Percentiles rank a stretch among this genome's conserved stretches.
phyloP scores from a whole-genome alignment of 2,888 invertebrate genomes.

The Litoditis marina region DNA sequence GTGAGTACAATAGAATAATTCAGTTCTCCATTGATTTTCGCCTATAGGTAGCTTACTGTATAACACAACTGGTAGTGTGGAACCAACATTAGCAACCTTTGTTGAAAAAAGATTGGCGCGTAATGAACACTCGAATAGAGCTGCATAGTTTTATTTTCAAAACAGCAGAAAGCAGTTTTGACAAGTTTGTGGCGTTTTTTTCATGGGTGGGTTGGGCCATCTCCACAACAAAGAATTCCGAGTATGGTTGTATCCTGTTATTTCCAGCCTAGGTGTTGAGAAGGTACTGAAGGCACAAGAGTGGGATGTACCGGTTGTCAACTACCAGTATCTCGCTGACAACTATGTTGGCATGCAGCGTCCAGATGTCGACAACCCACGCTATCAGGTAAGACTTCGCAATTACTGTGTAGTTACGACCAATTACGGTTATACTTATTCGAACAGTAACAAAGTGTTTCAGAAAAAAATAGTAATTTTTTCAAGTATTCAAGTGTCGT shows the following conservation, averaged over 20 bases:
- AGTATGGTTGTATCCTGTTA: background rate
- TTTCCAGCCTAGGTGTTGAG: conserved; percentile 57
- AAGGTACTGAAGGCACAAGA: conserved; percentile 86
- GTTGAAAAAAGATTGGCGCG: too few relatives aligned
- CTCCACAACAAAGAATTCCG: background rate
- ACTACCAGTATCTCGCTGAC: conserved; percentile 63
- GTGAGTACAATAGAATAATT: conserved; percentile 55
- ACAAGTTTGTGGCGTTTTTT: too few relatives aligned
- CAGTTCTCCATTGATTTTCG: background rate
- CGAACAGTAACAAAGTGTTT: background rate
- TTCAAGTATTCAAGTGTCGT: too few relatives aligned
- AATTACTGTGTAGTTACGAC: too few relatives aligned
- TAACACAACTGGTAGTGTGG: background rate
- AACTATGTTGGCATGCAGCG: conserved; percentile 33
- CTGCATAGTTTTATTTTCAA: too few relatives aligned
- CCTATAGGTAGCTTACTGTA: background rate
- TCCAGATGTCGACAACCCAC: conserved; percentile 23
- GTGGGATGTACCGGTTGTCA: conserved; percentile 86
- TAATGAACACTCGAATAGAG: too few relatives aligned
- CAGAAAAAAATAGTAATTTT: too few relatives aligned
- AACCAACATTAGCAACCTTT: background rate
- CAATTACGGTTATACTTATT: too few relatives aligned
- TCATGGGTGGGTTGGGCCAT: too few relatives aligned
- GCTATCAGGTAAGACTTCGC: conserved; percentile 5
- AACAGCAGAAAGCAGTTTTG: too few relatives aligned